Percentiles rank a stretch among this genome's conserved stretches.
phyloP scores from a whole-genome alignment of 2,888 invertebrate genomes.

The Nectonema munidae region DNA sequence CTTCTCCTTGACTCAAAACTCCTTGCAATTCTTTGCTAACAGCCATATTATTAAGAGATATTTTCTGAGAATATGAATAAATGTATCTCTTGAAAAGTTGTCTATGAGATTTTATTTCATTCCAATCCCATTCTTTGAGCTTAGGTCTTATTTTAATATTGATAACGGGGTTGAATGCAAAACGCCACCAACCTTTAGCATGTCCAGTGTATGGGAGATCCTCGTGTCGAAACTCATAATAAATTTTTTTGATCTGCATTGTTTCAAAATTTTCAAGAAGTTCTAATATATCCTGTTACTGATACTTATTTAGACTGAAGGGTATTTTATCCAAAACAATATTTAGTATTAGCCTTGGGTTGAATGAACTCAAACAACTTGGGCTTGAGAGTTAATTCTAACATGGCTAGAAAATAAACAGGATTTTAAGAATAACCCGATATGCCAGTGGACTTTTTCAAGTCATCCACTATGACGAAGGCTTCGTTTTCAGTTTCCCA shows the following conservation, averaged over 20 bases:
- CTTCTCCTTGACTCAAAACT: slow-evolving; percentile 34
- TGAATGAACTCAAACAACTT: slow-evolving; percentile 46
- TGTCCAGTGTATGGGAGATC: slow-evolving; percentile 32
- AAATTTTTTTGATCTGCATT: slow-evolving; percentile 42
- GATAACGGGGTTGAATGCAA: slow-evolving; percentile 49
- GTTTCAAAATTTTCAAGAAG: slow-evolving; percentile 60
- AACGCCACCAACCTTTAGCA: slow-evolving; percentile 47
- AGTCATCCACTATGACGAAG: too few species aligned
- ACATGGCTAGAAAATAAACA: slow-evolving; percentile 51
- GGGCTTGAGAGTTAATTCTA: slow-evolving; percentile 66
- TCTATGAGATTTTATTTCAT: slow-evolving; percentile 44
- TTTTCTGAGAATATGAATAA: slow-evolving; percentile 23
- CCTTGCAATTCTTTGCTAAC: background rate
- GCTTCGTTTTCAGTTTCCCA: slow-evolving; percentile 20
- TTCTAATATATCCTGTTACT: slow-evolving; percentile 52
- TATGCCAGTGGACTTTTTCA: too few species aligned
- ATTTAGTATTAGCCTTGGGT: slow-evolving; percentile 49
- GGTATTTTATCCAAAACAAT: slow-evolving; percentile 27
- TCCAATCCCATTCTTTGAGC: slow-evolving; percentile 57
- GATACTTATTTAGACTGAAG: slow-evolving; percentile 23
- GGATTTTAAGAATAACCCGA: too few species aligned
- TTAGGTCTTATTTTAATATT: slow-evolving; percentile 44
- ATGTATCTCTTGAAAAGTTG: slow-evolving; percentile 31
- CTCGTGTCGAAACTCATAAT: slow-evolving; percentile 48
- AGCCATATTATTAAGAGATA: background rate